phyloP scores from a whole-genome alignment of 2,797 vertebrate genomes.

The Jordanella pulchra region DNA sequence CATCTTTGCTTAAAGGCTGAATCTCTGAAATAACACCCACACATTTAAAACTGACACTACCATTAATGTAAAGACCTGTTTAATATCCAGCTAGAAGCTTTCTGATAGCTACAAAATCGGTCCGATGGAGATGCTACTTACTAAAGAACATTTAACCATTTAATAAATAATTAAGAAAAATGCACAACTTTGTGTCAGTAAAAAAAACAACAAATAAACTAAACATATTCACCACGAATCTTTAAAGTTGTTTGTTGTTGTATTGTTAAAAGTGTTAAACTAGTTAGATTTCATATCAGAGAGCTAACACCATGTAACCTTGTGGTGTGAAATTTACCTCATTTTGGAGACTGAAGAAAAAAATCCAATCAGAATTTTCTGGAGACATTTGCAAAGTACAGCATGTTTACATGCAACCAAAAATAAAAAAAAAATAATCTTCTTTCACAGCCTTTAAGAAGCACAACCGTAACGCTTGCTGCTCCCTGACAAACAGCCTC shows the following conservation, averaged over 20 bases:
- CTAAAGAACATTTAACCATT: no score
- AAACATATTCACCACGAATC: no score
- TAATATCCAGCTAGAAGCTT: no score
- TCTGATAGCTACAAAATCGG: no score
- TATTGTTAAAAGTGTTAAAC: no score
- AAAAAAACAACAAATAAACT: no score
- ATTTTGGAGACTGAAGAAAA: not conserved
- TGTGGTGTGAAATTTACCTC: not conserved
- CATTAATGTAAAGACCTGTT: no score
- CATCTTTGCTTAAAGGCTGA: no score
- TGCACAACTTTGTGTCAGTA: no score
- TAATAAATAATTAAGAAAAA: no score
- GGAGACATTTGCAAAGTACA: not conserved
- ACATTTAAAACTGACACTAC: not conserved
- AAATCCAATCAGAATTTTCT: not conserved
- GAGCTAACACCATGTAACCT: not conserved
- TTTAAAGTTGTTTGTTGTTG: no score
- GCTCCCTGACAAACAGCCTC: constrained; percentile 33
- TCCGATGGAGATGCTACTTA: no score
- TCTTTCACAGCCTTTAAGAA: constrained; percentile 41
- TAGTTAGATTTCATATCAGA: not conserved
- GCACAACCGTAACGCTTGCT: constrained; percentile 29
- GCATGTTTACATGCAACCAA: constrained; percentile 24
- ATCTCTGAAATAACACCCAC: not conserved
- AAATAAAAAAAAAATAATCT: constrained; percentile 23